Percentiles rank a stretch among this genome's conserved stretches.
Conservation (phyloP, 2,797 vertebrate genomes). For the Atherinosoma microstoma region DNA sequence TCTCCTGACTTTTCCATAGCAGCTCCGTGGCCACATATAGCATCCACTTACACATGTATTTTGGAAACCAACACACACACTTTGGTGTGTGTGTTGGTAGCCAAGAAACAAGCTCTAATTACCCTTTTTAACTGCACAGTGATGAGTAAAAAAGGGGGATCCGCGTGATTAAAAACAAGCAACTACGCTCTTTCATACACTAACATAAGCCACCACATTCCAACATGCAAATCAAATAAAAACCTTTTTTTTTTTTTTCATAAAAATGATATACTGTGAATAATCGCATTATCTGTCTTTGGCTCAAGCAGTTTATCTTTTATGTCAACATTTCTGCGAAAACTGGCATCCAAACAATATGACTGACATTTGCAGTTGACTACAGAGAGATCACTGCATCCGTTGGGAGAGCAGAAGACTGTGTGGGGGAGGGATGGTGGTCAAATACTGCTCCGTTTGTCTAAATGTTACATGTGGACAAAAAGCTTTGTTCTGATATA, state of each 20-base stretch:
- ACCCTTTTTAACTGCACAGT: slow-evolving; percentile 42
- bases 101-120: slow-evolving; percentile 66
- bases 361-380: background rate
- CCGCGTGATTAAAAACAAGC: slow-evolving; percentile 3
- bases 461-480: slow-evolving; percentile 22
- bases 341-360: background rate
- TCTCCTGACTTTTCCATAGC: slow-evolving; percentile 6
- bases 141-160: slow-evolving; percentile 31
- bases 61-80: background rate
- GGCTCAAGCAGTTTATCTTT: background rate
- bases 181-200: background rate
- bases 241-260: background rate
- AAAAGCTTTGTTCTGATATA: slow-evolving; percentile 26
- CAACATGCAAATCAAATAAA: background rate
- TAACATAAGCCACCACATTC: background rate
- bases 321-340: slow-evolving; percentile 5
- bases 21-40: slow-evolving; percentile 13
- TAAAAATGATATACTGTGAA: background rate
- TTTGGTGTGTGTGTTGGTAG: slow-evolving; percentile 24
- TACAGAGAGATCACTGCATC: slow-evolving; percentile 19
- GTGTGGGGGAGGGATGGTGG: background rate
- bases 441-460: slow-evolving; percentile 19
- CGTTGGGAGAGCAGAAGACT: slow-evolving; percentile 7
- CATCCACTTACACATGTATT: background rate
- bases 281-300: slow-evolving; percentile 11